Base-by-base conservation (phyloP, 2,888 invertebrate species). In the Helobdella robusta region DNA sequence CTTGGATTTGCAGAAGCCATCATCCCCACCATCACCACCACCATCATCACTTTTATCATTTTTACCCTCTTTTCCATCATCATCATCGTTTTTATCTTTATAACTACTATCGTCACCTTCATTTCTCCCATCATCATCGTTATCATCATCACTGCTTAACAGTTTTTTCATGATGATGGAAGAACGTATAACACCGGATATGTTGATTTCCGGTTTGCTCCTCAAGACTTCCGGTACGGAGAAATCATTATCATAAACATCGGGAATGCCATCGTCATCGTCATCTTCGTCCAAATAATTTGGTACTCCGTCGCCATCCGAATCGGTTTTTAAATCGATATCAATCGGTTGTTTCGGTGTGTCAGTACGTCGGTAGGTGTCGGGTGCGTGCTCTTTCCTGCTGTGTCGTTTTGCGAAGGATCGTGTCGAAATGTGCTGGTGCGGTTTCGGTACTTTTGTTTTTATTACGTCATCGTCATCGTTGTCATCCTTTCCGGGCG, bases 271-370 rank as follows among this genome's bases (percentile, higher is more conserved):
- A 70, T 77, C 76, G 34, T 71, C 72, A 67, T 68, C 67, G 46
- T 69, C 68, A 35, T 71, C 72, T n/a, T 68, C 65, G 36, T 72
- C 71, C 36, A 69, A 2, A 36, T 72, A 66, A 67, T 76, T 73
- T 5, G 74, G 73, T 64, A 75, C 73, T 8, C 75, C 75, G 68
- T 75, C 71, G 50, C 73, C 70, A 67, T 74, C 73, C 30, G 73
- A 73, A 32, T 74, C 75, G 15, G 68, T 65, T 34, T 32, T 54
- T 15, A 61, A 35, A 32, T 66, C 66, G n/a, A 66, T 50, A 36
- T 75, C 73, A 6, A 72, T 25, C 30, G 6, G 18, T 50, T 62
- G 50, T 25, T 62, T 50, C 4, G 30, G 44, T 23, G 46, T 50
- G n/a, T 50, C 28, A 28, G 46, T 28, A 20, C 50, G 62, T 2